These are phyloP conservation scores for Papilio dardanus DNA, from an alignment of 1,140 invertebrate genomes.

Conservation along the genomic window DNA sequence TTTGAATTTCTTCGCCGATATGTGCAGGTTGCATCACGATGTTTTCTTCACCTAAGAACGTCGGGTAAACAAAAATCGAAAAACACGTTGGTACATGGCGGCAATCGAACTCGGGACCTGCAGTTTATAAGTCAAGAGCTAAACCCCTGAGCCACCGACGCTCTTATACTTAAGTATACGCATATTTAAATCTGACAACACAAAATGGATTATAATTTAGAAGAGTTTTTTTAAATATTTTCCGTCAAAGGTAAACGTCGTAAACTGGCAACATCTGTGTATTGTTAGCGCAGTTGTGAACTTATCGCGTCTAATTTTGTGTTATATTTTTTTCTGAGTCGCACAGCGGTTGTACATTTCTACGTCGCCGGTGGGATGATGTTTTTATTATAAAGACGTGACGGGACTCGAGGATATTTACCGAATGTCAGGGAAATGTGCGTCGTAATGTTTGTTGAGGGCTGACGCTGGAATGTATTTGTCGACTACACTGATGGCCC, in stretches of 20 bases:
- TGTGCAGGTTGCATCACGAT: no score
- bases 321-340: conserved; percentile 58
- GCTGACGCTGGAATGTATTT: conserved; percentile 57
- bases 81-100: no score
- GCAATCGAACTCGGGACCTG: no score
- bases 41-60: no score
- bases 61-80: no score
- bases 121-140: no score
- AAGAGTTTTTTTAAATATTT: background rate
- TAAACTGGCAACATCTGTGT: conserved; percentile 37
- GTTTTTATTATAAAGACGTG: conserved; percentile 78
- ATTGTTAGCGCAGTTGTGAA: conserved; percentile 64
- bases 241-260: background rate
- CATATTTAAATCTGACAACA: background rate
- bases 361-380: conserved; percentile 52
- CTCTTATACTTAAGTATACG: no score
- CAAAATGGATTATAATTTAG: background rate
- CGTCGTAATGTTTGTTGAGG: conserved; percentile 50
- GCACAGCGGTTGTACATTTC: conserved; percentile 39
- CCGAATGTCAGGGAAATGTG: conserved; percentile 60
- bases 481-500: conserved; percentile 44
- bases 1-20: no score
- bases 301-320: conserved; percentile 71
- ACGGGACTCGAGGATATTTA: conserved; percentile 65
- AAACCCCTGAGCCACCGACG: no score